These are phyloP conservation scores for Percopsis omiscomaycus DNA, from an alignment of 2,797 vertebrate genomes.

Conservation along the genomic window DNA sequence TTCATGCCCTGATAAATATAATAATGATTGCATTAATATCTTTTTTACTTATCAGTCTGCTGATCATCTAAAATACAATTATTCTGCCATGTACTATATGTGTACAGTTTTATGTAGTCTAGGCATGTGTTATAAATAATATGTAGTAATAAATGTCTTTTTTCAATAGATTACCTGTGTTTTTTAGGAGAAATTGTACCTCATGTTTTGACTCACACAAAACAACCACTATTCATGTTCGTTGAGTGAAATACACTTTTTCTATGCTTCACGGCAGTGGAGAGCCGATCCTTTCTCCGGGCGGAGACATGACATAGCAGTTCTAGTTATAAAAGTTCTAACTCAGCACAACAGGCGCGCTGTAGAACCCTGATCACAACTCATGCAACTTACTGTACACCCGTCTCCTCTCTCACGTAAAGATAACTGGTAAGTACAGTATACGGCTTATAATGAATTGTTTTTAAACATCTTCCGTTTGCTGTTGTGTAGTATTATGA, in stretches of 20 bases:
- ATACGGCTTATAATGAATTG: background rate
- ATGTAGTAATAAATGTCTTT: conserved; percentile 76
- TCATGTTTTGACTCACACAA: no score
- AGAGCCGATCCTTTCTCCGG: conserved; percentile 1
- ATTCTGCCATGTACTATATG: conserved; percentile 61
- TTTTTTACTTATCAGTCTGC: conserved; percentile 51
- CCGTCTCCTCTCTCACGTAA: background rate
- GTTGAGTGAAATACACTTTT: no score
- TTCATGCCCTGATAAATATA: conserved; percentile 59
- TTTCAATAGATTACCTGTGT: conserved; percentile 32
- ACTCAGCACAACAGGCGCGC: no score
- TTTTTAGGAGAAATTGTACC: background rate
- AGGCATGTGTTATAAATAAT: conserved; percentile 65
- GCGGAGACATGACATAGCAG: conserved; percentile 21
- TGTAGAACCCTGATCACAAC: no score
- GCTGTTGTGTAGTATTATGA: background rate
- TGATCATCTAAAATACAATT: conserved; percentile 51
- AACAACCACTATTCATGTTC: no score
- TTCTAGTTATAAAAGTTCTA: no score
- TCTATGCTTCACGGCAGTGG: no score
- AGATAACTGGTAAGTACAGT: conserved; percentile 34
- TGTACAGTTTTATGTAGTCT: conserved; percentile 73
- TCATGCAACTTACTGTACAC: conserved; percentile 6
- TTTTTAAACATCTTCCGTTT: background rate
- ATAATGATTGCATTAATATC: conserved; percentile 42